A percentile compares a stretch with the other conserved stretches of the same genome.
These are phyloP conservation scores for Schizopygopsis pylzovi DNA, from an alignment of 2,797 vertebrate species.

Conservation along the genomic window DNA sequence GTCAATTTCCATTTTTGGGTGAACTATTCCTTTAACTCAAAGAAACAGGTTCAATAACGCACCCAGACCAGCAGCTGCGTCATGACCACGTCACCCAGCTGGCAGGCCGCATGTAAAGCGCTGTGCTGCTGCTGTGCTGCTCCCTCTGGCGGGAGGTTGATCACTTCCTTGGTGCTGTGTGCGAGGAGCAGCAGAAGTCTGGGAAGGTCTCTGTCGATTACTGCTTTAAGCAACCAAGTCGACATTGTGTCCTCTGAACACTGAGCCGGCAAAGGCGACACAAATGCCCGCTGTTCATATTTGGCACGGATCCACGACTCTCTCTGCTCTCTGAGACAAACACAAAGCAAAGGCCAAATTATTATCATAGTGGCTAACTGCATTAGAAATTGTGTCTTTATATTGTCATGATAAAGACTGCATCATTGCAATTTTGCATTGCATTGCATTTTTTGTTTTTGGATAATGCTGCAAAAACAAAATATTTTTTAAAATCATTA, in stretches of 20 bases:
- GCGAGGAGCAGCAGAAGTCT: slow-evolving; percentile 88
- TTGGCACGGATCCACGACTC: slow-evolving; percentile 96
- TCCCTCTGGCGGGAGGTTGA: slow-evolving; percentile 72
- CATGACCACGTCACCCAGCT: slow-evolving; percentile 90
- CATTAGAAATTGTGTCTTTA: neutral
- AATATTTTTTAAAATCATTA: neutral
- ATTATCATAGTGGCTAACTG: neutral
- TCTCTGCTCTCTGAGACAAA: slow-evolving; percentile 83
- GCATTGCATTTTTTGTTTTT: neutral
- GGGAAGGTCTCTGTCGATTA: slow-evolving; percentile 84
- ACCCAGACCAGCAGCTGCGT: slow-evolving; percentile 96
- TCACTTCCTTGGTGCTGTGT: slow-evolving; percentile 88
- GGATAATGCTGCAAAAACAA: neutral
- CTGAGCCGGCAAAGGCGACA: slow-evolving; percentile 77
- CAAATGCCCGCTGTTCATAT: slow-evolving; percentile 91
- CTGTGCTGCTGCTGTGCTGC: slow-evolving; percentile 73
- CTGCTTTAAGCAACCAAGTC: slow-evolving; percentile 73
- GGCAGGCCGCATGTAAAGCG: slow-evolving; percentile 89
- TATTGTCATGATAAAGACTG: neutral
- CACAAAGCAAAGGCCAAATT: slow-evolving; percentile 28
- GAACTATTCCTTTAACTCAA: neutral
- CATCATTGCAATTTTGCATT: neutral
- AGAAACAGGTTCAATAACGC: slow-evolving; percentile 47
- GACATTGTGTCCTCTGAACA: slow-evolving; percentile 75
- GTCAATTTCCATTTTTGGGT: neutral